Conservation (phyloP, 2,113 vertebrate genomes). For the Crypturellus undulatus region DNA sequence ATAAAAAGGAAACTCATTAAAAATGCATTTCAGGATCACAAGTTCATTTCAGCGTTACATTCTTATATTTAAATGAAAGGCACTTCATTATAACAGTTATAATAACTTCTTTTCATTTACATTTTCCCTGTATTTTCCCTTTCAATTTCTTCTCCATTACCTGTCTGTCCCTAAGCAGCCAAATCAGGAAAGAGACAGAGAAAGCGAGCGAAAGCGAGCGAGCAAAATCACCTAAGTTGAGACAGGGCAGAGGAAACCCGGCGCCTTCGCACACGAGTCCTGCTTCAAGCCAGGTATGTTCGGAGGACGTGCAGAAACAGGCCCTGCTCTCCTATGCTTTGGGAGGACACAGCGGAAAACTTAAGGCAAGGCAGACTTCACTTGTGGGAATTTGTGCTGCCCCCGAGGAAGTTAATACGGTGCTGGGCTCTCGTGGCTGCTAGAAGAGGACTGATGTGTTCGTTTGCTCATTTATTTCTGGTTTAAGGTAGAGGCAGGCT, state of each 20-base stretch:
- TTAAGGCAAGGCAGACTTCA: neutral
- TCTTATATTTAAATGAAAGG: conserved; percentile 99
- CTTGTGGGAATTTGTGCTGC: neutral
- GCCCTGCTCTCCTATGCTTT: neutral
- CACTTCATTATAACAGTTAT: conserved; percentile 99
- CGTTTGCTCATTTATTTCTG: neutral
- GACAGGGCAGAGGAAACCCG: conserved; percentile 54
- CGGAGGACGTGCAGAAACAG: neutral
- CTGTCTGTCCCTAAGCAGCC: conserved; percentile 89
- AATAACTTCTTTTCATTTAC: conserved; percentile 99
- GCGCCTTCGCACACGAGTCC: conserved; percentile 21
- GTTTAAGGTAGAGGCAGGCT: neutral
- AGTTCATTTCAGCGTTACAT: conserved; percentile 98
- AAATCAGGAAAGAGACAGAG: conserved; percentile 84
- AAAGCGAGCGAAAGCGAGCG: conserved; percentile 58
- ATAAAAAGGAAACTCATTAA: conserved; percentile 99
- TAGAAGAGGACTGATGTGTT: neutral
- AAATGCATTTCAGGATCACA: conserved; percentile 99
- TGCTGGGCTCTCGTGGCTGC: neutral
- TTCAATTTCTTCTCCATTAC: conserved; percentile 98
- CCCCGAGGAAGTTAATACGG: neutral
- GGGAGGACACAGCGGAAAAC: neutral
- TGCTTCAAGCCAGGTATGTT: neutral
- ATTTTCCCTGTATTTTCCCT: conserved; percentile 95
- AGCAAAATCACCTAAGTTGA: conserved; percentile 71